phyloP scores from a whole-genome alignment of 1,140 invertebrate species.

The Orius insidiosus region DNA sequence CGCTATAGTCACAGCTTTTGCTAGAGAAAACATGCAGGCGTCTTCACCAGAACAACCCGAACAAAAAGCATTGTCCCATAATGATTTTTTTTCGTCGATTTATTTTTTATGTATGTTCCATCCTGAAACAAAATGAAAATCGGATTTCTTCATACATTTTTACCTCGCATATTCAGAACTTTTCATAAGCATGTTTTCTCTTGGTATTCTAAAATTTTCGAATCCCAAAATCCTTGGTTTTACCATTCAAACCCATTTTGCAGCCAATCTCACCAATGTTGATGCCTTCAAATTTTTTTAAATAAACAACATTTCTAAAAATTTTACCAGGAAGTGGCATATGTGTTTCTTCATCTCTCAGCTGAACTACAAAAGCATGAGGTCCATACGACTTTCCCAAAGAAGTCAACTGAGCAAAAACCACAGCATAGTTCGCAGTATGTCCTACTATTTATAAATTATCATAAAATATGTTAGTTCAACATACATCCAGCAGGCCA shows the following conservation, averaged over 20 bases:
- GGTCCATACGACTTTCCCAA: conserved; percentile 70
- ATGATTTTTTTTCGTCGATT: conserved; percentile 61
- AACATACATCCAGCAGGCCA: conserved; percentile 78
- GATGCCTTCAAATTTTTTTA: conserved; percentile 38
- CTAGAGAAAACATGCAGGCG: conserved; percentile 46
- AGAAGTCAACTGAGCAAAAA: conserved; percentile 75
- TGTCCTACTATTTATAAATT: conserved; percentile 61
- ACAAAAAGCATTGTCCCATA: conserved; percentile 94
- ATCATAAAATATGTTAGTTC: background rate
- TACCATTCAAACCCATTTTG: conserved; percentile 76
- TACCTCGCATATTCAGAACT: conserved; percentile 65
- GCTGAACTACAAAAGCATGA: conserved; percentile 82
- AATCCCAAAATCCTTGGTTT: conserved; percentile 86
- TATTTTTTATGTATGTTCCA: conserved; percentile 71
- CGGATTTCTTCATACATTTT: background rate
- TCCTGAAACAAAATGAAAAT: conserved; percentile 38
- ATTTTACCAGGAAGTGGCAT: conserved; percentile 52
- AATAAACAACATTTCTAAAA: background rate
- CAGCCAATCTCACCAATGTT: conserved; percentile 87
- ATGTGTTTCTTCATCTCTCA: conserved; percentile 74
- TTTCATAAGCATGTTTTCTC: conserved; percentile 84
- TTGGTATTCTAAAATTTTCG: conserved; percentile 68
- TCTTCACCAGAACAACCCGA: conserved; percentile 57
- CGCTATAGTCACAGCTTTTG: conserved; percentile 69
- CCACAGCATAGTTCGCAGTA: conserved; percentile 76